Base-by-base conservation (phyloP, 1,140 invertebrate genomes). In the Drosophila jambulina region DNA sequence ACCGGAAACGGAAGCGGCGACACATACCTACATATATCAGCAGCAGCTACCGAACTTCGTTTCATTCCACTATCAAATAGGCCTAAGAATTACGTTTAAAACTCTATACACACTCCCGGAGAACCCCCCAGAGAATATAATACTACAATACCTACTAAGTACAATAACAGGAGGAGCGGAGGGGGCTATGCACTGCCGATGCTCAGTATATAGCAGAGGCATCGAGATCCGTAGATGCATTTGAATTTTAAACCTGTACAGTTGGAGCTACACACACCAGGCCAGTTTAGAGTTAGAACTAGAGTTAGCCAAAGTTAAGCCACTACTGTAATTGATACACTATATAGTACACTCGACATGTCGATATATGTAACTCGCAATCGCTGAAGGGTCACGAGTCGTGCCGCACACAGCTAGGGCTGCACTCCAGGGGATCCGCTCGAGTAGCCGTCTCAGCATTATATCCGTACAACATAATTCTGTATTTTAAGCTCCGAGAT, bases 131-230 rank as follows among this genome's bases (percentile, higher is more conserved):
- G n/a, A 38, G 13, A 36, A 61, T 34, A 46, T 42, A 49, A 71
- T 49, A 71, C 51, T 53, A 72, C 45, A 64, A 82, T 84, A 84
- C 82, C 82, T 69, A 85, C 65, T 84, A 84, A 85, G 82, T 84
- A 84, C 82, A 84, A 84, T 84, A 81, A 85, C 43, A 27, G 53
- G 45, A 25, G 34, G 36, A 59, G 29, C n/a, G 19, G 29, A 15
- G 5, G 5, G 46, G 62, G 17, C 21, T 21, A 49, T n/a, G 43
- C 32, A 48, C 12, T 46, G 38, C 42, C 43, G 7, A 36, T 36
- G 49, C 45, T 49, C 36, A 46, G 19, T 42, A 36, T n/a, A 63
- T 54, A 56, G 25, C 17, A 6, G n/a, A 42, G 59, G 32, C 32
- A 43, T 40, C 21, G 34, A 12, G n/a, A 15, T 49, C 15, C 12